Evolutionary conservation across 1,140 invertebrate species (phyloP).

Genomic region (Trichonephila clavata): DNA sequence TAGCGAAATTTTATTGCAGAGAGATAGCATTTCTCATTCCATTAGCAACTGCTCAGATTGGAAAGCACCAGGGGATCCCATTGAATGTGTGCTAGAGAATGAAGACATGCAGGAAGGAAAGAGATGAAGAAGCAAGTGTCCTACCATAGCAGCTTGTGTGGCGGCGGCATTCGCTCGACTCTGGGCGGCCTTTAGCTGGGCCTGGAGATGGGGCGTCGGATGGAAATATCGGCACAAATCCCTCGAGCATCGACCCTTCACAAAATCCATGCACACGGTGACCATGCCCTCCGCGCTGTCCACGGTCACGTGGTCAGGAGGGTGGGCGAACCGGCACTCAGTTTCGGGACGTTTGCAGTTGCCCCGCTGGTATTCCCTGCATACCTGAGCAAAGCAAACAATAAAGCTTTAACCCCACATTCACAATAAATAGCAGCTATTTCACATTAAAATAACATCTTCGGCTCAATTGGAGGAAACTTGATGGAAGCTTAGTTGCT

Average conservation of each 20-base stretch:
- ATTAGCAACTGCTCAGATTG: background rate
- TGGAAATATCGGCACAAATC: slow-evolving; percentile 98
- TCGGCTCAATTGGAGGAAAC: background rate
- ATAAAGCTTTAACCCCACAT: slow-evolving; percentile 53
- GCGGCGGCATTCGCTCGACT: slow-evolving; percentile 87
- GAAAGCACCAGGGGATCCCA: background rate
- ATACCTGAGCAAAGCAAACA: slow-evolving; percentile 87
- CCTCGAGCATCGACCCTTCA: slow-evolving; percentile 97
- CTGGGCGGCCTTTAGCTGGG: slow-evolving; percentile 97
- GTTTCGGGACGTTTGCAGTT: slow-evolving; percentile 96
- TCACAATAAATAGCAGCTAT: slow-evolving; percentile 46
- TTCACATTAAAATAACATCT: background rate
- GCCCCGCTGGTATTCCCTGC: slow-evolving; percentile 98
- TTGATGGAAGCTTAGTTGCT: background rate
- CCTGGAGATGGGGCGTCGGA: slow-evolving; percentile 98
- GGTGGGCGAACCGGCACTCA: slow-evolving; percentile 98
- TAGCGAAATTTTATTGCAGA: background rate
- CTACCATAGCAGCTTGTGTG: slow-evolving; percentile 85
- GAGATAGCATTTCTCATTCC: background rate
- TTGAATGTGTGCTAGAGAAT: slow-evolving; percentile 3
- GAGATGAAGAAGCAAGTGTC: slow-evolving; percentile 79
- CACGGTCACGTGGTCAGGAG: slow-evolving; percentile 92
- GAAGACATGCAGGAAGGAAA: slow-evolving; percentile 37
- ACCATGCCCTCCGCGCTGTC: slow-evolving; percentile 95
- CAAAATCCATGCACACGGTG: slow-evolving; percentile 99